phyloP scores from a whole-genome alignment of 2,888 invertebrate genomes.

The Chironomus riparius region DNA sequence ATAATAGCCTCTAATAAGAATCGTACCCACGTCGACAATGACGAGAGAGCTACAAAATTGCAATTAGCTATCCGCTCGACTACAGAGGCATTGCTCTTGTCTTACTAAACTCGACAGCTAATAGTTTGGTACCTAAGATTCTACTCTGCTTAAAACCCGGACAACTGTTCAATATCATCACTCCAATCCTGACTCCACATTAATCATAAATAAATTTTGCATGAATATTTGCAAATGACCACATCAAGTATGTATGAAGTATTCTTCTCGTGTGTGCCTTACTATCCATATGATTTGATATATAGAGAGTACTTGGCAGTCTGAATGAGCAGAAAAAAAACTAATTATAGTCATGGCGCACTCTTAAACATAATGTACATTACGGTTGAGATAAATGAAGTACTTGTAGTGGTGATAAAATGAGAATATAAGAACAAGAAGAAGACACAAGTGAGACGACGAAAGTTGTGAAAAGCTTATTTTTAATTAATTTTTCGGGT shows the following conservation, averaged over 20 bases:
- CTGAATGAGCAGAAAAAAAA: not conserved
- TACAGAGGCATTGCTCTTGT: too few species aligned
- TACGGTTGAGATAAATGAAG: too few species aligned
- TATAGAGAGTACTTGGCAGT: not conserved
- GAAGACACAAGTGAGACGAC: not conserved
- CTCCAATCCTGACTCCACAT: not conserved
- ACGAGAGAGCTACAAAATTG: too few species aligned
- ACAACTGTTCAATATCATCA: too few species aligned
- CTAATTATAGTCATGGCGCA: not conserved
- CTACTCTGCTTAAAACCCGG: too few species aligned
- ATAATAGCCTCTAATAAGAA: too few species aligned
- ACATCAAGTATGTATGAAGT: not conserved
- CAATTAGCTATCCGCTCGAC: too few species aligned
- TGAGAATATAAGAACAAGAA: not conserved
- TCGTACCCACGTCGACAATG: too few species aligned
- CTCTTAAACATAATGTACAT: not conserved
- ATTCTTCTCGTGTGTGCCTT: too few species aligned
- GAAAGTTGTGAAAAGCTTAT: slow-evolving; percentile 9
- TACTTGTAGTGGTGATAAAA: not conserved
- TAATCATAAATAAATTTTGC: not conserved
- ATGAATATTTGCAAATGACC: not conserved
- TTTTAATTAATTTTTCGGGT: slow-evolving; percentile 9
- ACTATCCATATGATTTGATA: not conserved
- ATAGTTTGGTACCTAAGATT: too few species aligned
- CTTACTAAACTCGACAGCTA: too few species aligned